Evolutionary conservation across 2,888 invertebrate species (phyloP).

Genomic region (Anticlea derivata): DNA sequence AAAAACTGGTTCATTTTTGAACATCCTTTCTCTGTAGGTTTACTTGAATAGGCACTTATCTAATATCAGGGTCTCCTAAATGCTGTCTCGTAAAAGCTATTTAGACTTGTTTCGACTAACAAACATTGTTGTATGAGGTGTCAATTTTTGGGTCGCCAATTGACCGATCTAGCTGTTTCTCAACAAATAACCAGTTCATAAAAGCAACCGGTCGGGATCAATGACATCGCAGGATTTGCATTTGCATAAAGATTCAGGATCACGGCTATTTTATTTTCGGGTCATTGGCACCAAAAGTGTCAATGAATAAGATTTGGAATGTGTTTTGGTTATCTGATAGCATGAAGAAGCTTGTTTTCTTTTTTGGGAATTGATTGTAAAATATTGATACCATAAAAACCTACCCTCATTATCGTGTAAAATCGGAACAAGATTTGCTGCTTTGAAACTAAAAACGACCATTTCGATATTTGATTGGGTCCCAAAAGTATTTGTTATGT

Average conservation of each 20-base stretch:
- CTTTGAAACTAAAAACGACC: too few relatives aligned
- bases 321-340: background rate
- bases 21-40: too few relatives aligned
- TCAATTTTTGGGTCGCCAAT: background rate
- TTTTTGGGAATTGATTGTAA: too few relatives aligned
- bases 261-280: conserved; percentile 14
- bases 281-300: conserved; percentile 18
- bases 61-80: too few relatives aligned
- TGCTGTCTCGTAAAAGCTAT: too few relatives aligned
- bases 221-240: conserved; percentile 39
- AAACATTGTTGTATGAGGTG: background rate
- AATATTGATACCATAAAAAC: too few relatives aligned
- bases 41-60: too few relatives aligned
- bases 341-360: background rate
- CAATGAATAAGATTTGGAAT: conserved; percentile 9
- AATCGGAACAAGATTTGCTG: too few relatives aligned
- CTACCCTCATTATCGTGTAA: too few relatives aligned
- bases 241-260: conserved; percentile 53
- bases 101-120: background rate
- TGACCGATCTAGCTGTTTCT: background rate
- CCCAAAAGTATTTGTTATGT: too few relatives aligned
- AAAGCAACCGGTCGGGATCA: conserved; percentile 48
- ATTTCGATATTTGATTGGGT: too few relatives aligned
- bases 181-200: conserved; percentile 11
- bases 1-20: too few relatives aligned